Conservation (phyloP, 35 echinoderm and acorn worm species). For the Chiridota heheva region DNA sequence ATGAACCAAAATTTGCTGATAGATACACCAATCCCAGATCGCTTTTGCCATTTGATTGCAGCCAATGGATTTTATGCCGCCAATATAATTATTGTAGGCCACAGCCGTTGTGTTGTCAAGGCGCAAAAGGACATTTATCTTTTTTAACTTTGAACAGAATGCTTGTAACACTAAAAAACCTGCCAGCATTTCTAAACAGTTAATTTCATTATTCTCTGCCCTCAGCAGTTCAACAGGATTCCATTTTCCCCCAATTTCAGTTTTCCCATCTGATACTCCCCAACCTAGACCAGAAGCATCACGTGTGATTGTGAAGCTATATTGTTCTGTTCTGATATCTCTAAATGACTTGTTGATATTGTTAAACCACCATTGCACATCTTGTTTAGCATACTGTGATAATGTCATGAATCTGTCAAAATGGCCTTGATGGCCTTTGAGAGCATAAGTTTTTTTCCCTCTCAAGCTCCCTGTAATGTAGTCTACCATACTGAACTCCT, state of each 20-base stretch:
- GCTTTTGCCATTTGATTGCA: conserved; percentile 45
- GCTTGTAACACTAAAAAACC: conserved; percentile 36
- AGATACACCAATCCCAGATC: conserved; percentile 54
- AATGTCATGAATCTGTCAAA: conserved; percentile 14
- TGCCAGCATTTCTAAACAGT: conserved; percentile 23
- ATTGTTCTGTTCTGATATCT: not conserved
- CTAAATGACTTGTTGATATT: conserved; percentile 10
- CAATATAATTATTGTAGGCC: conserved; percentile 60
- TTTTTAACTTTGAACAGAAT: conserved; percentile 6
- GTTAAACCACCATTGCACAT: conserved; percentile 21
- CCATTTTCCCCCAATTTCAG: conserved; percentile 36
- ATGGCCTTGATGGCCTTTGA: conserved; percentile 24
- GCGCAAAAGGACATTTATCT: not conserved
- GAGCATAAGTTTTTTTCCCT: conserved; percentile 45
- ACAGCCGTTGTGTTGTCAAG: conserved; percentile 64
- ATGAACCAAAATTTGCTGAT: conserved; percentile 52
- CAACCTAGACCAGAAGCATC: conserved; percentile 54
- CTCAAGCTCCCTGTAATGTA: conserved; percentile 62
- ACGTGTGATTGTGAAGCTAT: conserved; percentile 5
- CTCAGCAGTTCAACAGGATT: conserved; percentile 28
- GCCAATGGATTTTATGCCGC: conserved; percentile 45
- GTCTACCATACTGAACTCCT: conserved; percentile 30
- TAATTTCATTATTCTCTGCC: conserved; percentile 36
- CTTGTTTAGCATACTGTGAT: conserved; percentile 6
- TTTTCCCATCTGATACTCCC: conserved; percentile 22